phyloP scores from a whole-genome alignment of 1,140 invertebrate species.

The Oryctes rhinoceros region DNA sequence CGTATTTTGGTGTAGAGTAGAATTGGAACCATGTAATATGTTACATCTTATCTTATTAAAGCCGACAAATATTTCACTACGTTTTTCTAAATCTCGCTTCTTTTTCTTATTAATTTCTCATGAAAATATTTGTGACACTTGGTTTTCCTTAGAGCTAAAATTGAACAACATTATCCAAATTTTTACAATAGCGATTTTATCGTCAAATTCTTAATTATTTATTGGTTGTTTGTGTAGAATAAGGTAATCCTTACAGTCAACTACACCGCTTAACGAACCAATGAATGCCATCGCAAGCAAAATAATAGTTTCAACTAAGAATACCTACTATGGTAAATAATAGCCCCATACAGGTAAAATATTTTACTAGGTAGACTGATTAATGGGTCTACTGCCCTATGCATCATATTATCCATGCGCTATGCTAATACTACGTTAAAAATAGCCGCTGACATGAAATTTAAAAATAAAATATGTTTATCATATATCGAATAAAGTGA shows the following conservation, averaged over 20 bases:
- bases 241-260: not conserved
- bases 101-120: no score
- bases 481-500: not conserved
- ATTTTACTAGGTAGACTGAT: conserved; percentile 14
- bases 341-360: not conserved
- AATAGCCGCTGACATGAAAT: not conserved
- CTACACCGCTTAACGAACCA: not conserved
- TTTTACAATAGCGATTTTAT: no score
- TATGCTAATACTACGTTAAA: not conserved
- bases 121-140: no score
- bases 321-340: not conserved
- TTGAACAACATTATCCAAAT: no score
- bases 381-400: not conserved
- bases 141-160: no score
- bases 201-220: no score
- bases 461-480: conserved; percentile 16
- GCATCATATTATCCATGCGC: not conserved
- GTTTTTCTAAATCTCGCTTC: no score
- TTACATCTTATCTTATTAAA: no score
- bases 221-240: not conserved
- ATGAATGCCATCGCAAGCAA: not conserved
- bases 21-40: no score
- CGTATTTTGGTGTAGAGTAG: no score
- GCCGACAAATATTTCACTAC: no score
- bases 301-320: not conserved